Evolutionary conservation across 2,888 invertebrate genomes (phyloP).

Genomic region (Mythimna lalbum): DNA sequence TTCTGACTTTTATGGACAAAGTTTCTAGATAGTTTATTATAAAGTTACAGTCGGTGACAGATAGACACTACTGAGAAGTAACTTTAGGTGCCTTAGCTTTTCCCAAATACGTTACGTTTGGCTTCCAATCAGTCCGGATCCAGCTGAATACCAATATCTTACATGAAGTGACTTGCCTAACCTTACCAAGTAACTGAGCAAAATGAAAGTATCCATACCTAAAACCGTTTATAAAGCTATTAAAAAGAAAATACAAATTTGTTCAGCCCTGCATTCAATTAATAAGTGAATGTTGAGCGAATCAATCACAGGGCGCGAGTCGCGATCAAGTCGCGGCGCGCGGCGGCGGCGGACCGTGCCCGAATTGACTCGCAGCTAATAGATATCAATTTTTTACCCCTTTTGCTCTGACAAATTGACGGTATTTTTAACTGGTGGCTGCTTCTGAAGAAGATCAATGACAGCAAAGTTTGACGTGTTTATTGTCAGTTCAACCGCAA

Average conservation of each 20-base stretch:
- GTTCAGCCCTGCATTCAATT: constrained; percentile 30
- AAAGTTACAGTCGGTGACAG: no score
- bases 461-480: constrained; percentile 21
- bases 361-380: constrained; percentile 22
- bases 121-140: no score
- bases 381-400: constrained; percentile 30
- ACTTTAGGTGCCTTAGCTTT: no score
- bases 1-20: no score
- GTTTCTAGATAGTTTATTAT: no score
- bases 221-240: background rate
- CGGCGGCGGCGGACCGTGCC: constrained; percentile 24
- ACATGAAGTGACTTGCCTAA: no score
- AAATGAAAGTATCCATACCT: background rate
- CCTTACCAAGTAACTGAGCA: background rate
- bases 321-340: constrained; percentile 36
- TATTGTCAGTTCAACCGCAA: background rate
- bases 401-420: constrained; percentile 47
- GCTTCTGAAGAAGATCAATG: constrained; percentile 42
- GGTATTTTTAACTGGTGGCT: constrained; percentile 11
- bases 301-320: constrained; percentile 54
- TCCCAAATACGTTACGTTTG: no score
- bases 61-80: no score
- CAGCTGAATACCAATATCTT: no score
- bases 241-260: background rate
- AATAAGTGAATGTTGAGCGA: constrained; percentile 48